Evolutionary conservation across 2,797 vertebrate species (phyloP).

Genomic region (Melanotaenia maccullochi): DNA sequence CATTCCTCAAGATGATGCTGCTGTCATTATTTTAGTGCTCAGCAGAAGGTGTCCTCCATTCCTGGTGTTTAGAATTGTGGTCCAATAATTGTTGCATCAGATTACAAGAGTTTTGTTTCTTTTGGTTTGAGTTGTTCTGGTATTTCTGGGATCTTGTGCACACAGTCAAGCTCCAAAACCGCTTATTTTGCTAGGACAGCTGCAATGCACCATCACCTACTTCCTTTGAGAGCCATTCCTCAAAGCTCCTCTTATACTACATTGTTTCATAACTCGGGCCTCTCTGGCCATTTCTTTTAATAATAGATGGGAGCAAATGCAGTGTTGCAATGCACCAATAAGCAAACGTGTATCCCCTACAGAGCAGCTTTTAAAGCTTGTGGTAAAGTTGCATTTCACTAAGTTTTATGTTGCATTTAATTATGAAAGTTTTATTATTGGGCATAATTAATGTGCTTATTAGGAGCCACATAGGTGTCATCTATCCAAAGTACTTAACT

Average conservation of each 20-base stretch:
- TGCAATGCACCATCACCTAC: constrained; percentile 62
- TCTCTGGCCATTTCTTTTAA: constrained; percentile 59
- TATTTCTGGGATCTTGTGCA: constrained; percentile 4
- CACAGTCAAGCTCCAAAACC: constrained; percentile 37
- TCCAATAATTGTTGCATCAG: neutral
- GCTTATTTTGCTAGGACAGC: constrained; percentile 61
- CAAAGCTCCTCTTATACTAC: constrained; percentile 43
- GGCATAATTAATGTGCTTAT: constrained; percentile 68
- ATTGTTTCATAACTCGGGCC: constrained; percentile 54
- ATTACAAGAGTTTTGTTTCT: neutral
- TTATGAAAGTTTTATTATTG: constrained; percentile 65
- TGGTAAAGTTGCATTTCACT: constrained; percentile 35
- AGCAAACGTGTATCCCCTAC: constrained; percentile 28
- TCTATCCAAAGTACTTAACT: constrained; percentile 60
- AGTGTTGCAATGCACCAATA: constrained; percentile 21
- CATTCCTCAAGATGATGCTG: neutral
- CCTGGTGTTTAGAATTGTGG: no score
- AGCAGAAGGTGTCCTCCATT: no score
- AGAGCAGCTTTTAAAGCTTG: constrained; percentile 29
- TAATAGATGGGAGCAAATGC: constrained; percentile 53
- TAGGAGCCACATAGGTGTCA: constrained; percentile 53
- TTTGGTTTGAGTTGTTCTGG: neutral
- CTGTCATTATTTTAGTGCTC: no score
- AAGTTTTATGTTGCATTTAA: constrained; percentile 48
- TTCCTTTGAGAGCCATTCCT: constrained; percentile 35